Percentiles rank a stretch among this genome's conserved stretches.
These are phyloP conservation scores for Drosophila parabipectinata DNA, from an alignment of 1,140 invertebrate genomes.

Conservation along the genomic window DNA sequence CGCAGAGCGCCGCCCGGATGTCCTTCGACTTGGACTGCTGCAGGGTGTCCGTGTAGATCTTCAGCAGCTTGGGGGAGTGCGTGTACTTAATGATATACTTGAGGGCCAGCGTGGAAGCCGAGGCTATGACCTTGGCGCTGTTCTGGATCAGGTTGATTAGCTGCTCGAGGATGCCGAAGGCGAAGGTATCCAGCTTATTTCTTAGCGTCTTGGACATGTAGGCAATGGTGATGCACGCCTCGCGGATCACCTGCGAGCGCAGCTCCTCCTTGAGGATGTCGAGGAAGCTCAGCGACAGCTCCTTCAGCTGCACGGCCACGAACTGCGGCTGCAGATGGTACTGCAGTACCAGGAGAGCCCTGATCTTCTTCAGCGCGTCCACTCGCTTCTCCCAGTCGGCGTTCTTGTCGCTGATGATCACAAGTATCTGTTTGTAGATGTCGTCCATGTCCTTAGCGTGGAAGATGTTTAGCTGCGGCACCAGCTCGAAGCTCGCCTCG, in stretches of 20 bases:
- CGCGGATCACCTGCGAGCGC: constrained; percentile 91
- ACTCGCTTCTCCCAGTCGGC: constrained; percentile 97
- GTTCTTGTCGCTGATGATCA: constrained; percentile 90
- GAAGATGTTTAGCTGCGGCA: constrained; percentile 92
- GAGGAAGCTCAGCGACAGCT: constrained; percentile 92
- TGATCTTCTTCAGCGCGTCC: constrained; percentile 94
- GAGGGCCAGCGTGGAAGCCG: constrained; percentile 93
- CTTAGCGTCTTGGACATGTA: constrained; percentile 94
- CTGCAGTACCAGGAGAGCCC: constrained; percentile 92
- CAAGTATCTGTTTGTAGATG: constrained; percentile 90
- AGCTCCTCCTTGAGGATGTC: constrained; percentile 93
- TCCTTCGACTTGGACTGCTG: constrained; percentile 95
- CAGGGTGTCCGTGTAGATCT: constrained; percentile 92
- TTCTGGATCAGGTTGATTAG: constrained; percentile 97
- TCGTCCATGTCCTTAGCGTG: constrained; percentile 93
- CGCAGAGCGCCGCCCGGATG: constrained; percentile 91
- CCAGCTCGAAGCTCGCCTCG: constrained; percentile 92
- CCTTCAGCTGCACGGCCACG: constrained; percentile 88
- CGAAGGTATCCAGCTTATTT: constrained; percentile 93
- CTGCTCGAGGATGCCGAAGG: constrained; percentile 91
- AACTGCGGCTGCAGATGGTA: constrained; percentile 93
- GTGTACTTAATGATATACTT: constrained; percentile 96
- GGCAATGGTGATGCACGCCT: constrained; percentile 97
- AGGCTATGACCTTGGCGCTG: constrained; percentile 97
- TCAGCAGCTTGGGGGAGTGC: constrained; percentile 93